Evolutionary conservation across 2,888 invertebrate species (phyloP), one percentile per base, ranked within the genome.

Genomic region (Dolomedes plantarius): DNA sequence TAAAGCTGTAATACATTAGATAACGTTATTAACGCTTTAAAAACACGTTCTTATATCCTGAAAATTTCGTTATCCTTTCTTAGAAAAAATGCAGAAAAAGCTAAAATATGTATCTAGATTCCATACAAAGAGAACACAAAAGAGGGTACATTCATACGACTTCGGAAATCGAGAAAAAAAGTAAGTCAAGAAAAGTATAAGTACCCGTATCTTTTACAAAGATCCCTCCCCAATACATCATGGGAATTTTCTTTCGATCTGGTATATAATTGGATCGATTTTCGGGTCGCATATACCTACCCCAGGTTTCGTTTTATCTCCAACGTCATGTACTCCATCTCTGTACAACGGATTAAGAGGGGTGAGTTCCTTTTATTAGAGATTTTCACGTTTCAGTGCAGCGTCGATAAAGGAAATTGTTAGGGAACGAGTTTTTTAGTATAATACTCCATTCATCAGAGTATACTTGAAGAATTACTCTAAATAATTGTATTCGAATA

Each of bases 251-350:
- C 23, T 56, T 56, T 23, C 56, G 56, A 56, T 9, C 46, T 9
- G 6, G 23, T 5, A 56, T n/a, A 56, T 56, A 56, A 56, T 56
- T 56, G 56, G 56, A 56, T 56, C 56, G 68, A 68, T 77, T 50
- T 67, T 28, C 16, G 28, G 29, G 19, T 23, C 19, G 65, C 39
- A 29, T 46, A n/a, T 41, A 65, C n/a, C 29, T 39, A 28, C n/a
- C 32, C 9, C 32, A 28, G 9, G 0, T 0, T 56, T 23, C 11
- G 19, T 6, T 56, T 23, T 56, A 56, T 56, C 56, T 56, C 1
- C 3, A 46, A 46, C 7, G 56, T 56, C 3, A 56, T 23, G 56
- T 11, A 56, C 23, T 56, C 16, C 56, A 23, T 56, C 56, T 56
- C 56, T 23, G 5, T 56, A 23, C 23, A 56, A 23, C 19, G 56